These are phyloP conservation scores for Otus scops DNA, from an alignment of 2,797 vertebrate genomes.

Conservation along the genomic window DNA sequence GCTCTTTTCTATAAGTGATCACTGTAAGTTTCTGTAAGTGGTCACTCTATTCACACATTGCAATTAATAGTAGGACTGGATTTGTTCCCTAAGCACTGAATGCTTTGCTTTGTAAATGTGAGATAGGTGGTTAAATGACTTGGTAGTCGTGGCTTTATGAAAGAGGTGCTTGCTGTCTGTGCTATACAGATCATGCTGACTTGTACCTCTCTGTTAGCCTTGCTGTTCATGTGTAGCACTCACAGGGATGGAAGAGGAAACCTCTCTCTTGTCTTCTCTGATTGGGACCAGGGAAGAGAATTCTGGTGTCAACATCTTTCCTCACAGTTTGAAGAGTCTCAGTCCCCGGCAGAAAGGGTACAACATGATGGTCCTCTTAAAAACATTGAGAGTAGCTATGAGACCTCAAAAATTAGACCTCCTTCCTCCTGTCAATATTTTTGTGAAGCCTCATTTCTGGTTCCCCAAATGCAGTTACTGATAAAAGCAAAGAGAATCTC, in stretches of 20 bases:
- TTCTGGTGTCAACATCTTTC: not conserved
- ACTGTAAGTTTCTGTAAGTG: not conserved
- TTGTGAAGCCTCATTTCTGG: not conserved
- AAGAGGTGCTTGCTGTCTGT: not conserved
- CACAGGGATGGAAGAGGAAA: not conserved
- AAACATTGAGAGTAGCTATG: not conserved
- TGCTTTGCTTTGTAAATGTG: not conserved
- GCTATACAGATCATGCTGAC: rapidly evolving
- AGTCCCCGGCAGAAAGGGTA: not conserved
- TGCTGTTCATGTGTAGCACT: not conserved
- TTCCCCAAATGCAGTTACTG: not conserved
- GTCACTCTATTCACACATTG: not conserved
- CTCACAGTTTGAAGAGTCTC: not conserved
- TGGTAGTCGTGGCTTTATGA: too few species aligned
- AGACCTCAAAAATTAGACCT: not conserved
- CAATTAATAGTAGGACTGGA: not conserved
- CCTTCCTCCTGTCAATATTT: not conserved
- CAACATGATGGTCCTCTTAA: not conserved
- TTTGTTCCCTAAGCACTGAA: not conserved
- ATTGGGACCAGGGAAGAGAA: not conserved
- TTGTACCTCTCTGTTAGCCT: not conserved
- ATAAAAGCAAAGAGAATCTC: not conserved
- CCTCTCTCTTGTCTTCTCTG: not conserved
- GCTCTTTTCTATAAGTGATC: not conserved
- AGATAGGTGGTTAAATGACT: not conserved